Evolutionary conservation across 2,888 invertebrate species (phyloP), one percentile per base, ranked within the genome.

Genomic region (Ophraella communa): DNA sequence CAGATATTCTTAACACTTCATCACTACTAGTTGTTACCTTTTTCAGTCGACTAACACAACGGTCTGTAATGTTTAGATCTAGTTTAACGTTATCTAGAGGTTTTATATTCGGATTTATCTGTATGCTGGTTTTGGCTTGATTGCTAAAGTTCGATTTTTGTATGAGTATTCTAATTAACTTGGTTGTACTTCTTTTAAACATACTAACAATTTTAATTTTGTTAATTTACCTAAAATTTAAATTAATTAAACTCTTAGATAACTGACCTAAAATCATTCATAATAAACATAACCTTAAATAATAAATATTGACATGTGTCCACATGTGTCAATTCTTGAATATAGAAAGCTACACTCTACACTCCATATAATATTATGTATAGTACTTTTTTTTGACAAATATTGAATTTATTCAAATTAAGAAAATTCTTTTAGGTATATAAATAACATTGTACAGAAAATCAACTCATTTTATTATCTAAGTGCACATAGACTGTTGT

Each of bases 1-100:
- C 97, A 49, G 90, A 87, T 0, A 99, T 85, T 70, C 99, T 88
- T 62, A 99, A 83, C 76, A 91, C 91, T 53, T 75, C 74, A 35
- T 75, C 72, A 60, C 80, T 81, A 17, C 85, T 86, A 44, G 83
- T 79, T 60, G 89, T 87, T 61, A 95, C 86, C 79, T 90, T 87
- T 73, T 89, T 89, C 61, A 95, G 83, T 70, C 90, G 87, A 76
- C 88, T 85, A 0, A 88, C 87, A 82, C 94, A 94, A 70, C 84
- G 88, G 67, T 93, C 91, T 76, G 91, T 93, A 30, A 94, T 84
- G 33, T 83, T 78, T 20, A 86, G 66, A 62, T 82, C 81, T 1
- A 80, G 68, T 73, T 81, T 80, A 24, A 81, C 68, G 70, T 81
- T 74, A 63, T 80, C 73, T 62, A 82, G 67, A 3, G 82, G 82